Conservation (phyloP, 2,888 invertebrate genomes). For the Rotaria sp. region DNA sequence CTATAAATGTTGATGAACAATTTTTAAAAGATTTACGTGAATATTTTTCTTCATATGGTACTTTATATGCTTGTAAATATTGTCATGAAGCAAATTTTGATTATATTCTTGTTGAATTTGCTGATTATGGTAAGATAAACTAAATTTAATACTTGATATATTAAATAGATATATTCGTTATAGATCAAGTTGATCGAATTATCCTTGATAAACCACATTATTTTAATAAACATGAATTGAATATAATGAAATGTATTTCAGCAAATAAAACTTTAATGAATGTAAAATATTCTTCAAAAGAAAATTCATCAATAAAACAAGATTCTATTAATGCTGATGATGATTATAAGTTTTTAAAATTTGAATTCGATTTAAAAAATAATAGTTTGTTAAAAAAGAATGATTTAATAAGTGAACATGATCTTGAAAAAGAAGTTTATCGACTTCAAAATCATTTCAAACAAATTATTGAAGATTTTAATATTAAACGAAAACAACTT, state of each 20-base stretch:
- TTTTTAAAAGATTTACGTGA: not conserved
- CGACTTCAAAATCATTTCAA: not conserved
- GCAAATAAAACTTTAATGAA: not conserved
- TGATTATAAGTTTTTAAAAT: not conserved
- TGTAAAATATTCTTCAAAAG: not conserved
- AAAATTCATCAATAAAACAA: not conserved
- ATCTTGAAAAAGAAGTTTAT: not conserved
- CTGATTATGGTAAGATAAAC: not conserved
- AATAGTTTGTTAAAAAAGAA: not conserved
- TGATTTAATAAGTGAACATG: not conserved
- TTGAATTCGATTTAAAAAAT: not conserved
- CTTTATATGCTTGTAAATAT: not conserved
- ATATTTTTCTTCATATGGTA: not conserved
- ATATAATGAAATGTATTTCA: not conserved
- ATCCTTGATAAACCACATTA: slow-evolving; percentile 20
- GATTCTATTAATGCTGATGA: not conserved
- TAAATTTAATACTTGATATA: too few relatives aligned
- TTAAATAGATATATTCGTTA: not conserved
- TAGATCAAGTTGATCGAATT: slow-evolving; percentile 1
- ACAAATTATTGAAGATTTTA: not conserved
- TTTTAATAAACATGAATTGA: not conserved
- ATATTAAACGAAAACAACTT: not conserved
- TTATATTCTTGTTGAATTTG: not conserved
- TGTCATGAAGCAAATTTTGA: not conserved
- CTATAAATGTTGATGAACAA: not conserved